Evolutionary conservation across 1,140 invertebrate species (phyloP).

Genomic region (Euura saliciscinereae): DNA sequence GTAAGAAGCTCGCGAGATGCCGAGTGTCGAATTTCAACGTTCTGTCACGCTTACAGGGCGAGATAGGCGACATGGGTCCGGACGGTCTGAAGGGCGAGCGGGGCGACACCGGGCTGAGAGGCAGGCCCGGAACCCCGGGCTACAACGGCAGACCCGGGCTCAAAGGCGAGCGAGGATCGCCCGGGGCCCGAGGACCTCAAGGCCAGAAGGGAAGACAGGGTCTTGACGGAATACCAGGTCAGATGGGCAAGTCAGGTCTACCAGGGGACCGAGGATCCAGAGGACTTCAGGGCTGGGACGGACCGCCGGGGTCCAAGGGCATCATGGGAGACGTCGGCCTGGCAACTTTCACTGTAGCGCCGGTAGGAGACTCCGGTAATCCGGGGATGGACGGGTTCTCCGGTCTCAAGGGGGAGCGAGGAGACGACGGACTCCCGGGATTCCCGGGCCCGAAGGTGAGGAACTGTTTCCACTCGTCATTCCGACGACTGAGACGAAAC

Average conservation of each 20-base stretch:
- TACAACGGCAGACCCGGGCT: slow-evolving; percentile 49
- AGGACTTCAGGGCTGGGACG: slow-evolving; percentile 48
- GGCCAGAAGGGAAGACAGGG: slow-evolving; percentile 59
- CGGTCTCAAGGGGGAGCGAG: slow-evolving; percentile 60
- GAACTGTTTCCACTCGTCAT: slow-evolving; percentile 12
- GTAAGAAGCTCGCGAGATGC: slow-evolving; percentile 36
- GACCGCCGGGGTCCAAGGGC: slow-evolving; percentile 66
- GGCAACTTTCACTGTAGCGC: slow-evolving; percentile 60
- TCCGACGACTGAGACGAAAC: background rate
- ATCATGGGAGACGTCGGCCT: slow-evolving; percentile 66
- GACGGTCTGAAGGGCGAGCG: slow-evolving; percentile 52
- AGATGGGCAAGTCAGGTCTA: slow-evolving; percentile 55
- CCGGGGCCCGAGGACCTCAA: slow-evolving; percentile 47
- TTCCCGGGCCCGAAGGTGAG: slow-evolving; percentile 61
- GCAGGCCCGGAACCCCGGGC: slow-evolving; percentile 52
- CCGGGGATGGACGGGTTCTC: slow-evolving; percentile 61
- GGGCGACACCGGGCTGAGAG: slow-evolving; percentile 54
- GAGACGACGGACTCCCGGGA: slow-evolving; percentile 60
- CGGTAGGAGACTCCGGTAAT: slow-evolving; percentile 67
- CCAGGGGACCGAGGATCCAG: slow-evolving; percentile 51
- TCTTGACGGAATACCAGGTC: slow-evolving; percentile 61
- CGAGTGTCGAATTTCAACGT: slow-evolving; percentile 30
- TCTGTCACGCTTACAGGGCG: slow-evolving; percentile 52
- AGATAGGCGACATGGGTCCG: slow-evolving; percentile 55
- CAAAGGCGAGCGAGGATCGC: slow-evolving; percentile 54